Evolutionary conservation across 2,888 invertebrate species (phyloP).

Genomic region (Euzophera pinguis): DNA sequence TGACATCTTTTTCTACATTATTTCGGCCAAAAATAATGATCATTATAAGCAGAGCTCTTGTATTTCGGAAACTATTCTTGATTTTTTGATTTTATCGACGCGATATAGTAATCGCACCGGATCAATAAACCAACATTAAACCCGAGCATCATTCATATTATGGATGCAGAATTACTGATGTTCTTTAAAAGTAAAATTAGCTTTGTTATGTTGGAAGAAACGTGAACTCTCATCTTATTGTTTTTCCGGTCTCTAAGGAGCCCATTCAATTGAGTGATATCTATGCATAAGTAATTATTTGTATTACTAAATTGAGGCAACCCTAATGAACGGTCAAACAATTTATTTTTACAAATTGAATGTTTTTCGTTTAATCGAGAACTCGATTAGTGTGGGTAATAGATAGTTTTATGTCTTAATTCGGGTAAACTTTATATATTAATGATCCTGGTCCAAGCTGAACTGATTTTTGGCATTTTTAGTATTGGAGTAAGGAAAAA

Average conservation of each 20-base stretch:
- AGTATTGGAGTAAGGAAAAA: no score
- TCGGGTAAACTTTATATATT: slow-evolving; percentile 6
- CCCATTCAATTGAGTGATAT: no score
- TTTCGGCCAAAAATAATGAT: background rate
- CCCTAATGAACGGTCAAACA: background rate
- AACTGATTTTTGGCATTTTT: no score
- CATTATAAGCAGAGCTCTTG: slow-evolving; percentile 1
- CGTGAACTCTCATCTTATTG: no score
- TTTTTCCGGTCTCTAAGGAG: no score
- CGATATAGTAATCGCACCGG: slow-evolving; percentile 4
- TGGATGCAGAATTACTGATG: background rate
- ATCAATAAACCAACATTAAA: slow-evolving; percentile 5
- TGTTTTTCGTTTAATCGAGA: slow-evolving; percentile 13
- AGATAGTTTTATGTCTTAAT: slow-evolving; percentile 16
- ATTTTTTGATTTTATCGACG: slow-evolving; percentile 3
- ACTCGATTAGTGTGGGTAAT: slow-evolving; percentile 14
- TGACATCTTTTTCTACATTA: background rate
- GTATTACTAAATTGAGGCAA: background rate
- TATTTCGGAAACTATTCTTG: background rate
- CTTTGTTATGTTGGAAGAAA: no score
- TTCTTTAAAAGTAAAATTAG: background rate
- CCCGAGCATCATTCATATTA: slow-evolving; percentile 8
- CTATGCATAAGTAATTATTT: background rate
- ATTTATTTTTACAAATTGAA: slow-evolving; percentile 17
- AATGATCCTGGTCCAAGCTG: background rate